These are phyloP conservation scores for Vultur gryphus DNA, from an alignment of 2,797 vertebrate species.

Conservation along the genomic window DNA sequence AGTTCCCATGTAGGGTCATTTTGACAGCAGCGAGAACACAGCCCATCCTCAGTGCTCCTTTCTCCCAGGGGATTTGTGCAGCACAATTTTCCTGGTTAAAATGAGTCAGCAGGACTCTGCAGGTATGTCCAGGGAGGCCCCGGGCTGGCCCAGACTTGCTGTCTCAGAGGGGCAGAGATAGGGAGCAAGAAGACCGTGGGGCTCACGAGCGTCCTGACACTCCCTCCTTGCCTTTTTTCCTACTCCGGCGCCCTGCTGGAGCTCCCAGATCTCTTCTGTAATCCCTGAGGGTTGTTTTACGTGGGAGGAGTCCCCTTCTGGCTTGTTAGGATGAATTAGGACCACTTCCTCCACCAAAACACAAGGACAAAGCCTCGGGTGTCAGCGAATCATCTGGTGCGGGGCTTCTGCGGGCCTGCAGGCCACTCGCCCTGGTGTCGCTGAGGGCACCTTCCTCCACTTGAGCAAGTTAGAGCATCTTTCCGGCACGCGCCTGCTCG, in stretches of 20 bases:
- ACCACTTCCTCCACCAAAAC: background rate
- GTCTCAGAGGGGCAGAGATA: background rate
- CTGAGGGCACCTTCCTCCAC: background rate
- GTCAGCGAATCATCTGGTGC: background rate
- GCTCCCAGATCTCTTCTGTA: background rate
- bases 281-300: background rate
- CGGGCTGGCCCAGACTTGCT: background rate
- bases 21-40: background rate
- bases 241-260: background rate
- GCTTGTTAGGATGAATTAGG: background rate
- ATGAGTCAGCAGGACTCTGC: background rate
- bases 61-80: background rate
- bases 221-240: background rate
- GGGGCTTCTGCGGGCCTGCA: background rate
- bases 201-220: background rate
- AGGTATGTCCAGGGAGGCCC: background rate
- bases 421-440: no score
- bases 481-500: fast-evolving
- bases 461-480: background rate
- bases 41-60: background rate
- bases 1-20: background rate
- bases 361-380: background rate
- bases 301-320: background rate
- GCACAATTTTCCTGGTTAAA: background rate
- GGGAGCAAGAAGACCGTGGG: background rate